A percentile compares a stretch with the other conserved stretches of the same genome.
These are phyloP conservation scores for Opisthograptis luteolata DNA, from an alignment of 2,888 invertebrate genomes.

Conservation along the genomic window DNA sequence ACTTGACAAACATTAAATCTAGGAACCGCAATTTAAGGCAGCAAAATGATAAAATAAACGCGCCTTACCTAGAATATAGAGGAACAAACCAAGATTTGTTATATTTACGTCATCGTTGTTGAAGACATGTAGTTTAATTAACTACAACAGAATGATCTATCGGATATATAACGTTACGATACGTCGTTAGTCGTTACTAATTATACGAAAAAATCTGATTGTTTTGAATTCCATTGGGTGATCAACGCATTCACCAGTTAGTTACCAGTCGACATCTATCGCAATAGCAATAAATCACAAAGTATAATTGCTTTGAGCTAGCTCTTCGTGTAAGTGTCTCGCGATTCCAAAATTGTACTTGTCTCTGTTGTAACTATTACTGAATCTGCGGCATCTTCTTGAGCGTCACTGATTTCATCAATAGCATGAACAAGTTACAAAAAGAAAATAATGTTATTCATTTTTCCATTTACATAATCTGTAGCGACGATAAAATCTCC, in stretches of 20 bases:
- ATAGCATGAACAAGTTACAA: too few species aligned
- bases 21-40: not conserved
- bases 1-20: not conserved
- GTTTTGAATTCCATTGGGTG: constrained; percentile 9
- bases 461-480: not conserved
- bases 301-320: constrained; percentile 13
- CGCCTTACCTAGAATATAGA: not conserved
- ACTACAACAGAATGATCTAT: not conserved
- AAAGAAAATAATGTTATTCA: too few species aligned
- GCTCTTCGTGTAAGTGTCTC: not conserved
- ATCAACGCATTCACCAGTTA: constrained; percentile 14
- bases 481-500: not conserved
- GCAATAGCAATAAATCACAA: constrained; percentile 11
- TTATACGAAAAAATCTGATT: constrained; percentile 9
- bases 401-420: too few species aligned
- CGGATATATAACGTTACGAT: not conserved
- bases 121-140: not conserved
- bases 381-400: not conserved
- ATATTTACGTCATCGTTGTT: not conserved
- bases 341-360: not conserved
- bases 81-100: not conserved
- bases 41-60: not conserved
- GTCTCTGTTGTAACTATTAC: not conserved
- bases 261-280: constrained; percentile 11
- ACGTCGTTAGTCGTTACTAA: constrained; percentile 26